phyloP scores from a whole-genome alignment of 2,888 invertebrate species.

The Drosophila siamana region DNA sequence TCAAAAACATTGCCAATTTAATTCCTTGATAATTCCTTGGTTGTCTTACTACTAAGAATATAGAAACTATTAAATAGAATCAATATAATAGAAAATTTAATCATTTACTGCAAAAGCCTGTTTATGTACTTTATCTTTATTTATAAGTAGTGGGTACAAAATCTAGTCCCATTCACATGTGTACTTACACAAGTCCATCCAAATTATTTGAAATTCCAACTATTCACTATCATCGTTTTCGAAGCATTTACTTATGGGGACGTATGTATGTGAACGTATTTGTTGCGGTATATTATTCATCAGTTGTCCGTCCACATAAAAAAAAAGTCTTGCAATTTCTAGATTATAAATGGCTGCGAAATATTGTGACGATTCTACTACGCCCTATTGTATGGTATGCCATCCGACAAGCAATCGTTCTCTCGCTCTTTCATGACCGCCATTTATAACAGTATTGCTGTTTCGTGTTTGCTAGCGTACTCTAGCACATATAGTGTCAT shows the following conservation, averaged over 20 bases:
- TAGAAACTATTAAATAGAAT: no score
- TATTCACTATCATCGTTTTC: constrained; percentile 6
- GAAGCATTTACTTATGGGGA: constrained; percentile 1
- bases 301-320: constrained; percentile 44
- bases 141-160: no score
- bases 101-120: no score
- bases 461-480: constrained; percentile 4
- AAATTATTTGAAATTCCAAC: neutral
- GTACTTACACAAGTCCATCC: neutral
- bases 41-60: no score
- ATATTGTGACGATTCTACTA: constrained; percentile 54
- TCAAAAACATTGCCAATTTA: no score
- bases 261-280: neutral
- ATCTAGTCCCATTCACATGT: no score
- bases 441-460: constrained; percentile 22
- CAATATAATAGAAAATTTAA: no score
- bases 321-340: constrained; percentile 50
- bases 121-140: no score
- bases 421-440: constrained; percentile 28
- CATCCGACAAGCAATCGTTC: constrained; percentile 6
- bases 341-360: constrained; percentile 53
- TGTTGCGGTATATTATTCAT: constrained; percentile 6
- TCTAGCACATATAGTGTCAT: constrained; percentile 3
- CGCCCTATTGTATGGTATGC: constrained; percentile 32
- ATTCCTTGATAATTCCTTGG: no score